Base-by-base conservation (phyloP, 2,113 vertebrate genomes). In the Sturnira hondurensis region DNA sequence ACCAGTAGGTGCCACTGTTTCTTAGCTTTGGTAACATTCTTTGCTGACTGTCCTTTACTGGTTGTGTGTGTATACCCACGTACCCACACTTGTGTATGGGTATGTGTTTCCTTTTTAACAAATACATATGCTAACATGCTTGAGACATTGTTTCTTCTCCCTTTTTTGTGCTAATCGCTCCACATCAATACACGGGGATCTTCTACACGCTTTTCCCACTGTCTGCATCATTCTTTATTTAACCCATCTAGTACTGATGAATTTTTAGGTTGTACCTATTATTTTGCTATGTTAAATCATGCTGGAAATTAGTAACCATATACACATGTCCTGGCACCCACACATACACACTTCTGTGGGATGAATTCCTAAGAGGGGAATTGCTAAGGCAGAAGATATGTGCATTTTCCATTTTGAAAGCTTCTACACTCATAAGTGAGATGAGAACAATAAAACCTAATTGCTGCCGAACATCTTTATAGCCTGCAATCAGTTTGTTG, bases 1-100 rank as follows among this genome's bases (percentile, higher is more conserved):
- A 78, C 96, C 97, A 97, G 96, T 90, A 98, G 96, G 92, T 97
- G 97, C n/a, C 96, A 94, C 96, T 97, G 91, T 97, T 92, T 76
- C 41, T 95, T 91, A 95, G 54, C 76, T 73, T 78, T 96, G 85
- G 31, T 10, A 33, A 65, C 31, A 12, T 56, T 81, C 68, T 82
- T 89, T 33, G 31, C 10, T 45, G 56, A 43, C 36, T 70, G 0
- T 36, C 71, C 78, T 70, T 84, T 76, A 52, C 43, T 89, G 1
- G n/a, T 19, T 16, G n/a, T 81, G 70, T 50, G 13, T 65, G 31
- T n/a, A 43, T n/a, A 31, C 43, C 4, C 2, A 28, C 16, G 7
- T 58, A 54, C 26, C 4, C 68, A 61, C 31, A 83, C 41, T 19
- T 22, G 5, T 70, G 22, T 22, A 38, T 22, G 41, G 47, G 47